Percentiles rank a stretch among this genome's conserved stretches.
These are phyloP conservation scores for Mico argentatus DNA, from an alignment of 2,797 vertebrate genomes.

Conservation along the genomic window DNA sequence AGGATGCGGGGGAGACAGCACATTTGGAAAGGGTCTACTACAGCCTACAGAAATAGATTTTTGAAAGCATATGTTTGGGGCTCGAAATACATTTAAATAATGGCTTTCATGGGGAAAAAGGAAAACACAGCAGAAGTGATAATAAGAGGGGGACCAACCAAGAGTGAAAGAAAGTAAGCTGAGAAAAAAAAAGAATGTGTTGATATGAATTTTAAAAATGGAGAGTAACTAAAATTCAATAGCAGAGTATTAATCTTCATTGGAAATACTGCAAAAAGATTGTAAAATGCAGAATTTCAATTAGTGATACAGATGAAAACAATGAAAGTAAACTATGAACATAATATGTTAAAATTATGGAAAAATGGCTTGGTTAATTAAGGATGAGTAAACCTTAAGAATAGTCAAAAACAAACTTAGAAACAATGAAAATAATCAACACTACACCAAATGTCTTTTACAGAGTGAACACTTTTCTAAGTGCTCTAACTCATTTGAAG, in stretches of 20 bases:
- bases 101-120: background rate
- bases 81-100: background rate
- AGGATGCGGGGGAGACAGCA: background rate
- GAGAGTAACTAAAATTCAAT: background rate
- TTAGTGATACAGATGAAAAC: background rate
- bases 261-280: background rate
- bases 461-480: background rate
- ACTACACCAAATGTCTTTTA: background rate
- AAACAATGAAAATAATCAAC: background rate
- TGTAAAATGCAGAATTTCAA: background rate
- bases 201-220: background rate
- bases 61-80: background rate
- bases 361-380: background rate
- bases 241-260: constrained; percentile 29
- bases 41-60: background rate
- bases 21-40: background rate
- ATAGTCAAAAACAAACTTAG: background rate
- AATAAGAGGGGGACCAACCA: background rate
- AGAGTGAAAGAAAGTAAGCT: background rate
- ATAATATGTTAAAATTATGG: background rate
- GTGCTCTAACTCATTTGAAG: background rate
- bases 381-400: background rate
- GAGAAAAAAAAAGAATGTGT: background rate
- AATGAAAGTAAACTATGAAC: background rate
- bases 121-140: background rate